Evolutionary conservation across 2,888 invertebrate genomes (phyloP).

Genomic region (Mythimna lalbum): DNA sequence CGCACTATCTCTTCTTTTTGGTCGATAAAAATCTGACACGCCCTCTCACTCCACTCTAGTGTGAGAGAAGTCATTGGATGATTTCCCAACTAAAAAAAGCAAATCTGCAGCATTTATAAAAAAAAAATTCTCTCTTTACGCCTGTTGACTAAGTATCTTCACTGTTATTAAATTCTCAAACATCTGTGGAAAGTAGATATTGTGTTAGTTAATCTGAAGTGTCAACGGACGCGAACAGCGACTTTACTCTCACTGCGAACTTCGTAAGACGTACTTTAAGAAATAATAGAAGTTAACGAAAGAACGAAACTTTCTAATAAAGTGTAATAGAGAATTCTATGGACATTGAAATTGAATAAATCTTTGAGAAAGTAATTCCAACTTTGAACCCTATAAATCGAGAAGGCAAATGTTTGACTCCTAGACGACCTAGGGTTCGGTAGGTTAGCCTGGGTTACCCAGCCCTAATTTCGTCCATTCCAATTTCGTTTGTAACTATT

Average conservation of each 20-base stretch:
- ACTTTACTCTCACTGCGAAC: conserved; percentile 43
- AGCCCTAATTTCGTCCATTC: conserved; percentile 44
- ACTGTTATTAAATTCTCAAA: conserved; percentile 30
- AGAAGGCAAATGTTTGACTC: conserved; percentile 59
- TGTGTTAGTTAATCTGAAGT: conserved; percentile 39
- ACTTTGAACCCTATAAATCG: conserved; percentile 62
- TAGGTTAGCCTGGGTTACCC: conserved; percentile 48
- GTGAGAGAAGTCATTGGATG: too few species aligned
- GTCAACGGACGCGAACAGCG: conserved; percentile 41
- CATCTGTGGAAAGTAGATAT: conserved; percentile 39
- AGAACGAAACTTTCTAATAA: conserved; percentile 53
- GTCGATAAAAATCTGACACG: too few species aligned
- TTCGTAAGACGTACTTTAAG: conserved; percentile 40
- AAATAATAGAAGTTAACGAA: conserved; percentile 47
- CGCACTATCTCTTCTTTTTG: too few species aligned
- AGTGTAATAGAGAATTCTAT: conserved; percentile 57
- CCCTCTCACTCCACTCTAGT: too few species aligned
- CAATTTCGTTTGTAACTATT: conserved; percentile 34
- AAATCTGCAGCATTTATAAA: conserved; percentile 1
- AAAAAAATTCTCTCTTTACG: conserved; percentile 18
- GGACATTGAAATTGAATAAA: conserved; percentile 58
- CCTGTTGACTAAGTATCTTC: conserved; percentile 8
- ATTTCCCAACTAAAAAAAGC: neutral
- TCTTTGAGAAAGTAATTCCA: conserved; percentile 58
- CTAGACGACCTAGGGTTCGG: conserved; percentile 60